Evolutionary conservation across 2,888 invertebrate species (phyloP).

Genomic region (Chrysodeixis includens): DNA sequence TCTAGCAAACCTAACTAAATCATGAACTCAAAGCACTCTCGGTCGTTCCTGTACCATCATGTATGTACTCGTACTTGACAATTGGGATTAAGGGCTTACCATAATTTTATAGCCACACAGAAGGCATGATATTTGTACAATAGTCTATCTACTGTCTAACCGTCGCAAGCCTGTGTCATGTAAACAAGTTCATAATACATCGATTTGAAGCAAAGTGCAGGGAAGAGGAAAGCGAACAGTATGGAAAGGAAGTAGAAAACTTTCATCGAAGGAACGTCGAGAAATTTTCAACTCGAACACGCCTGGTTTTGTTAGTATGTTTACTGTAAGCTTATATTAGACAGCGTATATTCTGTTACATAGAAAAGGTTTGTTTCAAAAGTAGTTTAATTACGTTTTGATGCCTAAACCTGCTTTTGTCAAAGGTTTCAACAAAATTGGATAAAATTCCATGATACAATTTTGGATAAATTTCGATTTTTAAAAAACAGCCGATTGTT

Average conservation of each 20-base stretch:
- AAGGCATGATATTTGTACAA: too few species aligned
- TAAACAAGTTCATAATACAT: too few species aligned
- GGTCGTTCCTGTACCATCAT: too few species aligned
- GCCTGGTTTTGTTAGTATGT: neutral
- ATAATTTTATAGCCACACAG: too few species aligned
- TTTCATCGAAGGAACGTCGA: neutral
- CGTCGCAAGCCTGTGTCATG: too few species aligned
- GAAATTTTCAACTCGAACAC: neutral
- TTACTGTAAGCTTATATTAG: neutral
- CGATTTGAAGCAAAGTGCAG: neutral
- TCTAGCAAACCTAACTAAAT: too few species aligned
- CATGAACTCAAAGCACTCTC: too few species aligned
- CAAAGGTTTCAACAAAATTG: neutral
- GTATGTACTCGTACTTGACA: too few species aligned
- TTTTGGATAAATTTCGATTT: neutral
- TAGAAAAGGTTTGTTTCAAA: neutral
- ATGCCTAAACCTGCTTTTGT: neutral
- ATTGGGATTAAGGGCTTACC: too few species aligned
- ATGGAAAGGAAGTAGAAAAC: neutral
- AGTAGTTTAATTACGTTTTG: neutral
- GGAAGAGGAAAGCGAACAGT: neutral
- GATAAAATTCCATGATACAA: neutral
- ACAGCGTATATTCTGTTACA: neutral
- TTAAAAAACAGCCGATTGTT: neutral
- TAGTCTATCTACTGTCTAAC: too few species aligned